Evolutionary conservation across 2,113 vertebrate species (phyloP).

Genomic region (Xenotilapia flavipinnis): DNA sequence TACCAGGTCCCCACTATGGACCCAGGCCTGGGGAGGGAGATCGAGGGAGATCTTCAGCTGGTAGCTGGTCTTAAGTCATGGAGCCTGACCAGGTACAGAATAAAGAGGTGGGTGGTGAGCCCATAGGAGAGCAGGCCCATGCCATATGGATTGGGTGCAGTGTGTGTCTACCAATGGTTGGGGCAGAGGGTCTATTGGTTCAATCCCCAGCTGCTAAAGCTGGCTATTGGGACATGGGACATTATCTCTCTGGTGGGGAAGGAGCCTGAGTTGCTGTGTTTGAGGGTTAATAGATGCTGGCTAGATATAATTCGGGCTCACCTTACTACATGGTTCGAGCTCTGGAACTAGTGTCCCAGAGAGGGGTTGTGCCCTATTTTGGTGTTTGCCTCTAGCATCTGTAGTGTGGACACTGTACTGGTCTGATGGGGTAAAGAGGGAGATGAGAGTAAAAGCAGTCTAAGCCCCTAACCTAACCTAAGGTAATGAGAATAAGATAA

Average conservation of each 20-base stretch:
- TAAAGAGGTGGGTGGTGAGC: not conserved
- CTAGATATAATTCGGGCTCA: not conserved
- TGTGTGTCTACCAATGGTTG: not conserved
- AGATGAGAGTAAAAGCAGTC: not conserved
- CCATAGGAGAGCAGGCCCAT: not conserved
- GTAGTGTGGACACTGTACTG: not conserved
- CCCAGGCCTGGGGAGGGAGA: not conserved
- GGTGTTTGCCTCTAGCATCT: not conserved
- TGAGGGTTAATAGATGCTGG: not conserved
- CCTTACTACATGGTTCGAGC: not conserved
- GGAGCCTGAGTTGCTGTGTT: not conserved
- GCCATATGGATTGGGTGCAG: not conserved
- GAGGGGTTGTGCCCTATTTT: not conserved
- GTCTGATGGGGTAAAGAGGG: not conserved
- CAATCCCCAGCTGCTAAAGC: not conserved
- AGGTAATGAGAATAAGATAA: not conserved
- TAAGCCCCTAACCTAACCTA: not conserved
- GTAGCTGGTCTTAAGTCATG: not conserved
- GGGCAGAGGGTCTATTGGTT: not conserved
- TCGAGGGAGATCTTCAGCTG: not conserved
- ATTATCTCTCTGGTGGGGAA: not conserved
- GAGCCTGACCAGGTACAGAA: not conserved
- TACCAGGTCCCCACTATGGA: not conserved
- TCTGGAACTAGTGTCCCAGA: not conserved
- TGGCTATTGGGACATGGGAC: not conserved